These are phyloP conservation scores for Eciton burchellii DNA, from an alignment of 1,140 invertebrate genomes.

Conservation along the genomic window DNA sequence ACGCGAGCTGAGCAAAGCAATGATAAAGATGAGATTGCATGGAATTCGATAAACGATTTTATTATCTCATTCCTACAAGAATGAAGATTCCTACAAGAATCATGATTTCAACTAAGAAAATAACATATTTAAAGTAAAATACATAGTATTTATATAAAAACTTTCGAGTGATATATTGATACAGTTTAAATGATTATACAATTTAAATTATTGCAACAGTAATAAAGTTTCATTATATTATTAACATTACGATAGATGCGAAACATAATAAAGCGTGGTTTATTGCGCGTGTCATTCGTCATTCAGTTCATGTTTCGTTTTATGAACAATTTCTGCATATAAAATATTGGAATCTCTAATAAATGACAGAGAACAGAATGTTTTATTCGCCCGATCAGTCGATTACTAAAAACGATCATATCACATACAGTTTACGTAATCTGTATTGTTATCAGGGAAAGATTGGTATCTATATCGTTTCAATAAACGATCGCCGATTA, in stretches of 20 bases:
- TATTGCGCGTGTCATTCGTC: not conserved
- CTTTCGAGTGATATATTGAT: too few species aligned
- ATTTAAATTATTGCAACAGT: too few species aligned
- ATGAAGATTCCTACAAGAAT: too few species aligned
- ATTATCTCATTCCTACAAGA: not conserved
- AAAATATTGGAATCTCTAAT: not conserved
- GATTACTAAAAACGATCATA: not conserved
- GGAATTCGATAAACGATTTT: not conserved
- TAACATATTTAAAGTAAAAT: not conserved
- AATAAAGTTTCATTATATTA: not conserved
- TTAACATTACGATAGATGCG: not conserved
- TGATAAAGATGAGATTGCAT: slow-evolving; percentile 20
- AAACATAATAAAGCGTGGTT: not conserved
- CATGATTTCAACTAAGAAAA: slow-evolving; percentile 19
- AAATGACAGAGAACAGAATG: not conserved
- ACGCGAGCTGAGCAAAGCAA: not conserved
- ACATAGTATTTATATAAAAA: not conserved
- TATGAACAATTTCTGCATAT: not conserved
- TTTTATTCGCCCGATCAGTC: not conserved
- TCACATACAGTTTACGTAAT: slow-evolving; percentile 19
- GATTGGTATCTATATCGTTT: slow-evolving; percentile 15
- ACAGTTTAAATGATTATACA: too few species aligned
- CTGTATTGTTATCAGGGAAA: not conserved
- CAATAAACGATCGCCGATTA: too few species aligned
- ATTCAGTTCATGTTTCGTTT: not conserved